phyloP scores from a whole-genome alignment of 2,113 vertebrate genomes.

The Eublepharis macularius region DNA sequence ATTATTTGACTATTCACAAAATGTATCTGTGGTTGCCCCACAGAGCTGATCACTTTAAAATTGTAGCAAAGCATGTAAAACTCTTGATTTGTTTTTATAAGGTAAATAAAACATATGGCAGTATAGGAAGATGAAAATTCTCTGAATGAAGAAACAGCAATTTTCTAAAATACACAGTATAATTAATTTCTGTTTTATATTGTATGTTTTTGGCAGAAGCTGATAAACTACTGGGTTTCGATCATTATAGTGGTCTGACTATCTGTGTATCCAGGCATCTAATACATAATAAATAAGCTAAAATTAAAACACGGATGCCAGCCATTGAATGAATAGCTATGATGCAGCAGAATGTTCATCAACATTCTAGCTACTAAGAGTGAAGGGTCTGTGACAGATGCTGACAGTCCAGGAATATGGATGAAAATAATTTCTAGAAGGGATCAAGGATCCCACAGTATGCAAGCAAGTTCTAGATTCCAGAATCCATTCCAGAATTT shows the following conservation, averaged over 20 bases:
- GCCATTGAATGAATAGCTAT: not conserved
- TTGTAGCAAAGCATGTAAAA: not conserved
- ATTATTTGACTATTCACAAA: not conserved
- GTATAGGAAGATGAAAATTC: not conserved
- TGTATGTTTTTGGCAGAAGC: too few relatives aligned
- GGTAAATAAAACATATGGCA: not conserved
- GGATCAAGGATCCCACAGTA: not conserved
- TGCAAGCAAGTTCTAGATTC: not conserved
- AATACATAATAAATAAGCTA: not conserved
- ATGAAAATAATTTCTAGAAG: not conserved
- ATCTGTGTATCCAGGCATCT: not conserved
- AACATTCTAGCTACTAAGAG: not conserved
- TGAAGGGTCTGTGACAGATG: not conserved
- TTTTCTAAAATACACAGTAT: not conserved
- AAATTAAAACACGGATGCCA: not conserved
- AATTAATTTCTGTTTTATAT: too few relatives aligned
- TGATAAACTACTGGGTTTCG: too few relatives aligned
- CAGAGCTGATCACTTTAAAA: not conserved
- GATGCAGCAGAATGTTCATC: not conserved
- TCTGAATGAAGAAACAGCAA: not conserved
- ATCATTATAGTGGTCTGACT: not conserved
- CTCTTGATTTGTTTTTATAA: not conserved
- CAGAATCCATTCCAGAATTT: too few relatives aligned
- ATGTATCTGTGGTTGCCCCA: not conserved
- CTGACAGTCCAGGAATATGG: not conserved